phyloP scores from a whole-genome alignment of 2,113 vertebrate species.

The Gadus macrocephalus region DNA sequence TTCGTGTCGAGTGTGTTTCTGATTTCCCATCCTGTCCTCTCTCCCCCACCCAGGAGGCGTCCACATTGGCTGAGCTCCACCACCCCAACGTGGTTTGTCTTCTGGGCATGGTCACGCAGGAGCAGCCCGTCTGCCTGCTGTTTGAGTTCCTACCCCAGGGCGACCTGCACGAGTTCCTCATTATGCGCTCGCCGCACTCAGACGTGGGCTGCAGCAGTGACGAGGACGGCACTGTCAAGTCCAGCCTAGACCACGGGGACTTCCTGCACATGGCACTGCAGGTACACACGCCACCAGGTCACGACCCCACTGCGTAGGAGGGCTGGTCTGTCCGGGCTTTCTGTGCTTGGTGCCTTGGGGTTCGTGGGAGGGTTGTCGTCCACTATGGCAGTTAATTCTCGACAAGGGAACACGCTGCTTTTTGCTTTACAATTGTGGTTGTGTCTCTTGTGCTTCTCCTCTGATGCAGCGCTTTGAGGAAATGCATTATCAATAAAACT shows the following conservation, averaged over 20 bases:
- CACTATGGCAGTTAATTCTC: too few relatives aligned
- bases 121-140: constrained; percentile 93
- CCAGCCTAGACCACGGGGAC: constrained; percentile 92
- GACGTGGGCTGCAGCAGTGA: constrained; percentile 97
- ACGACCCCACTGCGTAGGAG: neutral
- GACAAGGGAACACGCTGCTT: too few relatives aligned
- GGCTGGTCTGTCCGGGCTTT: too few relatives aligned
- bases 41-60: constrained; percentile 68
- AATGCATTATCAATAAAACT: too few relatives aligned
- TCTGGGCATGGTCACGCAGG: constrained; percentile 91
- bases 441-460: too few relatives aligned
- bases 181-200: constrained; percentile 94
- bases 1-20: too few relatives aligned
- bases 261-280: constrained; percentile 93
- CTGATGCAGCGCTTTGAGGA: too few relatives aligned
- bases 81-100: constrained; percentile 94
- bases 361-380: too few relatives aligned
- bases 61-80: constrained; percentile 87
- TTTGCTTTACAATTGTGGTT: too few relatives aligned
- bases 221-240: constrained; percentile 93
- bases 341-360: too few relatives aligned
- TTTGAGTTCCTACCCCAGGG: constrained; percentile 94
- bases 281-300: constrained; percentile 22
- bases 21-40: too few relatives aligned
- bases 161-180: constrained; percentile 97